A percentile compares a stretch with the other conserved stretches of the same genome.
Conservation (phyloP, 1,140 invertebrate species). For the Drosophila ohnishii region DNA sequence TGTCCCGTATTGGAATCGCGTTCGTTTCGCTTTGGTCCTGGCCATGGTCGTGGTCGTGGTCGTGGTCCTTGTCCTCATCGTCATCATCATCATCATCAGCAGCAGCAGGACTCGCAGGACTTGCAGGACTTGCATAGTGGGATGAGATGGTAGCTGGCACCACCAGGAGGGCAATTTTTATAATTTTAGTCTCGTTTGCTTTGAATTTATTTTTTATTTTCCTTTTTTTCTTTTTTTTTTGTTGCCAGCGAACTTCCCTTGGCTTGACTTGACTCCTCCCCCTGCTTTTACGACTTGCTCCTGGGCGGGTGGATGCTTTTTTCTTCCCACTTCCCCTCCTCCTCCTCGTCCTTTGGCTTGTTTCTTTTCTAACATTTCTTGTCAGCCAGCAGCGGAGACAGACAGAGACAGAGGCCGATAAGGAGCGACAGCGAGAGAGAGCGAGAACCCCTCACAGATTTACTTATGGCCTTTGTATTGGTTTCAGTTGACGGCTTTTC, state of each 20-base stretch:
- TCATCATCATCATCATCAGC: conserved; percentile 24
- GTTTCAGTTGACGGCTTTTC: conserved; percentile 66
- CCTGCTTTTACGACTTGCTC: conserved; percentile 32
- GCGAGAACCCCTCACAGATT: conserved; percentile 38
- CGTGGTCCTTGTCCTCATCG: conserved; percentile 14
- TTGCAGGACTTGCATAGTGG: neutral
- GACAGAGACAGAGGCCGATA: conserved; percentile 18
- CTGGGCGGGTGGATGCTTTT: conserved; percentile 59
- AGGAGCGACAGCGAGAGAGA: conserved; percentile 8
- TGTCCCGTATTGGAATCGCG: conserved; percentile 82
- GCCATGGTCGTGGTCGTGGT: conserved; percentile 13
- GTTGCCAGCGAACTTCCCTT: conserved; percentile 29
- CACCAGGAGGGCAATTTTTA: conserved; percentile 82
- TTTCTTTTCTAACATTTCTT: conserved; percentile 72
- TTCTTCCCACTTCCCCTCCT: neutral
- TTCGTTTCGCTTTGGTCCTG: conserved; percentile 61
- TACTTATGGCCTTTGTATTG: conserved; percentile 79
- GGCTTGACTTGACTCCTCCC: conserved; percentile 74
- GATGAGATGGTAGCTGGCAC: conserved; percentile 37
- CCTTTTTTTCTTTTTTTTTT: conserved; percentile 29
- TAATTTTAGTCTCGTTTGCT: conserved; percentile 83
- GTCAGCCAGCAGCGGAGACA: conserved; percentile 38
- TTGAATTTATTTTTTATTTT: conserved; percentile 80
- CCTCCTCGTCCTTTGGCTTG: conserved; percentile 16
- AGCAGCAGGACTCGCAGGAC: conserved; percentile 11